Conservation (phyloP, 2,888 invertebrate species). For the Polydesmus complanatus region DNA sequence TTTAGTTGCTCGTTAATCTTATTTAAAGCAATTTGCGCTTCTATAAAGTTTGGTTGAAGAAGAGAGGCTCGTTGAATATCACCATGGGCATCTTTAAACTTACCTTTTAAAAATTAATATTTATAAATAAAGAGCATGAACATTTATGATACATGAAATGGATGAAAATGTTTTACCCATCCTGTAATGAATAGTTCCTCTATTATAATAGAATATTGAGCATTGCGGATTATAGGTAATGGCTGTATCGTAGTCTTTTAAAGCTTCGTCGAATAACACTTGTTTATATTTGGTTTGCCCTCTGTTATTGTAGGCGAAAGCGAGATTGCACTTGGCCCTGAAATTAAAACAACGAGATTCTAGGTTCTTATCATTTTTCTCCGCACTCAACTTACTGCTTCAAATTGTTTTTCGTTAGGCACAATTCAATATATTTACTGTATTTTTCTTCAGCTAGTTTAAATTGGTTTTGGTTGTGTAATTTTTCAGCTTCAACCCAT, state of each 20-base stretch:
- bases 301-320: constrained; percentile 28
- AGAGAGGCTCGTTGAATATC: constrained; percentile 24
- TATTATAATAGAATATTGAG: constrained; percentile 31
- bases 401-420: not conserved
- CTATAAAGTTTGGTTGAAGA: constrained; percentile 22
- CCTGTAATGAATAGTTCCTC: constrained; percentile 33
- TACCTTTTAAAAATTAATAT: constrained; percentile 19
- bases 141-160: not conserved
- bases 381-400: not conserved
- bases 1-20: not conserved
- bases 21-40: constrained; percentile 23
- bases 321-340: not conserved
- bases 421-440: not conserved
- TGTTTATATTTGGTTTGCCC: constrained; percentile 31
- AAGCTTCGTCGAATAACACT: constrained; percentile 33
- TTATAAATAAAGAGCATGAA: not conserved
- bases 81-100: constrained; percentile 22
- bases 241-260: constrained; percentile 30
- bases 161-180: constrained; percentile 26
- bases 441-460: not conserved
- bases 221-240: constrained; percentile 24
- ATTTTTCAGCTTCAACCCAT: not conserved
- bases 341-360: not conserved
- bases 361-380: not conserved
- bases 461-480: not conserved